Percentiles rank a stretch among this genome's conserved stretches.
These are phyloP conservation scores for Sinocyclocheilus maitianheensis DNA, from an alignment of 2,113 vertebrate species.

Conservation along the genomic window DNA sequence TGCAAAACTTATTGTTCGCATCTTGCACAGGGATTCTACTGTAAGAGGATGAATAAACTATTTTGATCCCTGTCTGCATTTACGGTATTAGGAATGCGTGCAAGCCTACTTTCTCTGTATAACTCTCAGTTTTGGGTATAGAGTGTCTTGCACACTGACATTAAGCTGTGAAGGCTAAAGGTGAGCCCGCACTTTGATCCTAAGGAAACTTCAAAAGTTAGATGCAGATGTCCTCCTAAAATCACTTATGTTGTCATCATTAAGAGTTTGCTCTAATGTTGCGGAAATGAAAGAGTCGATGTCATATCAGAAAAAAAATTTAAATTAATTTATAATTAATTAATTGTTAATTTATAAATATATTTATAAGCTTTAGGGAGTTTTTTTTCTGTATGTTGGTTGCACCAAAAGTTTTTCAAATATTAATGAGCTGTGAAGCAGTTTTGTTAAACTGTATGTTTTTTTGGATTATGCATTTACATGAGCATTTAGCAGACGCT, in stretches of 20 bases:
- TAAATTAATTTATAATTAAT: too few relatives aligned
- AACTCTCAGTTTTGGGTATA: not conserved
- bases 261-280: not conserved
- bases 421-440: not conserved
- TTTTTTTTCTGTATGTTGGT: not conserved
- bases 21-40: not conserved
- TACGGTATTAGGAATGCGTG: not conserved
- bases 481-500: not conserved
- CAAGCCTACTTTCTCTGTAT: too few relatives aligned
- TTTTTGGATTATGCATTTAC: not conserved
- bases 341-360: not conserved
- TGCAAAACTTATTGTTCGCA: not conserved
- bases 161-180: conserved; percentile 12
- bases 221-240: not conserved
- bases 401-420: not conserved
- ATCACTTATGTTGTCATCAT: not conserved
- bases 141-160: not conserved
- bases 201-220: not conserved
- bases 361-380: not conserved
- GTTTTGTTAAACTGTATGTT: too few relatives aligned
- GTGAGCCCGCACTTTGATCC: not conserved
- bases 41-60: conserved; percentile 6
- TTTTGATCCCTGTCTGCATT: not conserved
- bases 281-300: too few relatives aligned
- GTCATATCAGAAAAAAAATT: too few relatives aligned